phyloP scores from a whole-genome alignment of 2,888 invertebrate genomes.

The Halictus ligatus region DNA sequence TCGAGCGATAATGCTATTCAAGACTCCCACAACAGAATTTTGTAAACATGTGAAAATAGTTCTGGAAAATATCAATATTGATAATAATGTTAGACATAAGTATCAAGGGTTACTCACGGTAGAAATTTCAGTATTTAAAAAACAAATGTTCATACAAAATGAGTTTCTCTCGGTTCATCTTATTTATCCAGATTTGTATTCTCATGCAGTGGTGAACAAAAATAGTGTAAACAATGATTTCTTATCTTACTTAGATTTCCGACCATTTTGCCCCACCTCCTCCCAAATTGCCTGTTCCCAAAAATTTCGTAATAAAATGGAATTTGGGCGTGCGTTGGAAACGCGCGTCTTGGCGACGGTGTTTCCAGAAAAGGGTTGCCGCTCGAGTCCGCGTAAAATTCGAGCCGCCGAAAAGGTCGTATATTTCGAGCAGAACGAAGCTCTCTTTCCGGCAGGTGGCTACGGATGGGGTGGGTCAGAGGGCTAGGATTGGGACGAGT shows the following conservation, averaged over 20 bases:
- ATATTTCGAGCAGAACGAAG: conserved; percentile 21
- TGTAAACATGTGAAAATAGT: too few species aligned
- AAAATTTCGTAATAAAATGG: not conserved
- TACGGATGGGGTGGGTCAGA: conserved; percentile 32
- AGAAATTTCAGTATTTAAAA: too few species aligned
- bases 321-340: not conserved
- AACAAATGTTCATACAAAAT: too few species aligned
- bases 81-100: too few species aligned
- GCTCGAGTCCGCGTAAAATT: conserved; percentile 50
- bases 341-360: conserved; percentile 2
- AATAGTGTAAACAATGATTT: not conserved
- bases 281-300: not conserved
- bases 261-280: not conserved
- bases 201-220: too few species aligned
- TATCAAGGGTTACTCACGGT: too few species aligned
- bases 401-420: conserved; percentile 52
- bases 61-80: too few species aligned
- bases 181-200: too few species aligned
- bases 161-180: too few species aligned
- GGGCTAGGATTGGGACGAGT: conserved; percentile 16
- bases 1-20: too few species aligned
- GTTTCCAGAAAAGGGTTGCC: conserved; percentile 5
- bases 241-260: not conserved
- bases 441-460: conserved; percentile 49
- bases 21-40: too few species aligned